phyloP scores from a whole-genome alignment of 2,888 invertebrate genomes.

The Cryptocephalus moraei region DNA sequence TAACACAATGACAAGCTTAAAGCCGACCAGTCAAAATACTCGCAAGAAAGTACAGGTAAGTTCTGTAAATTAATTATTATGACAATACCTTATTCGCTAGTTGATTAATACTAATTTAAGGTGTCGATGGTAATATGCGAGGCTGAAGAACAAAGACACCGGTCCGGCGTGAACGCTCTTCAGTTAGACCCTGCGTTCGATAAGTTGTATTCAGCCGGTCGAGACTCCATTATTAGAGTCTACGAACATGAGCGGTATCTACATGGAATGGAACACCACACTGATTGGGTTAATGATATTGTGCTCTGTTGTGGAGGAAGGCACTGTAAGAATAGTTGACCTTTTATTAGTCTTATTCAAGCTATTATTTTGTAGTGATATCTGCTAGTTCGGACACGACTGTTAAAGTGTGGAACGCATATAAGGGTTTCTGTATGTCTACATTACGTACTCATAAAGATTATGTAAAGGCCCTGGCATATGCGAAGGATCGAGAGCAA shows the following conservation, averaged over 20 bases:
- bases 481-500: constrained; percentile 92
- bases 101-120: constrained; percentile 39
- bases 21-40: constrained; percentile 33
- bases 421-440: constrained; percentile 99
- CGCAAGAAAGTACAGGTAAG: constrained; percentile 38
- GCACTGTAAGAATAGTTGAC: constrained; percentile 55
- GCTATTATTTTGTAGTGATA: constrained; percentile 60
- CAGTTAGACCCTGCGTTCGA: constrained; percentile 84
- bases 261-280: constrained; percentile 98
- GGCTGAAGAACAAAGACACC: constrained; percentile 86
- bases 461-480: constrained; percentile 95
- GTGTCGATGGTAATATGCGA: constrained; percentile 97
- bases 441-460: constrained; percentile 96
- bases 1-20: constrained; percentile 31
- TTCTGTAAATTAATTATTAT: not conserved
- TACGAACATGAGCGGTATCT: constrained; percentile 82
- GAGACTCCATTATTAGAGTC: constrained; percentile 94
- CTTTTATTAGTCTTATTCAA: not conserved
- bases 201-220: constrained; percentile 88
- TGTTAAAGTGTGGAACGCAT: constrained; percentile 99
- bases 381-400: constrained; percentile 99
- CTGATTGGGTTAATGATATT: constrained; percentile 99
- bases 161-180: constrained; percentile 92
- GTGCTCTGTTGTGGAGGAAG: constrained; percentile 94
- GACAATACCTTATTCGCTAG: not conserved